Conservation (phyloP, 53 echinoderm and acorn worm genomes). For the Zoroaster sp. region DNA sequence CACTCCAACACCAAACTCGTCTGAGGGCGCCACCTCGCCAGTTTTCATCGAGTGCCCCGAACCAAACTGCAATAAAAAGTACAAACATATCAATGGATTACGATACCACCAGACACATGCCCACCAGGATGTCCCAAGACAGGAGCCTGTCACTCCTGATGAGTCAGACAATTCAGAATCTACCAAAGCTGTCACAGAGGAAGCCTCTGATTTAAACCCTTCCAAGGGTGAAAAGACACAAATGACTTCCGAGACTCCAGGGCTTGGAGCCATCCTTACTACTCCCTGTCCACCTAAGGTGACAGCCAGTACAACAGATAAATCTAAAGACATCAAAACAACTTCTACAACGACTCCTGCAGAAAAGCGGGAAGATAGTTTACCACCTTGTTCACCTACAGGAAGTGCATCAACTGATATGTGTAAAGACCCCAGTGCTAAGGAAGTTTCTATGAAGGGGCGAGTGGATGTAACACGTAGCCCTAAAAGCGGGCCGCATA, state of each 20-base stretch:
- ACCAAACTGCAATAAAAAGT: slow-evolving; percentile 98
- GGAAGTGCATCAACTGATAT: slow-evolving; percentile 34
- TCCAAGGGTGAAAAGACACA: slow-evolving; percentile 38
- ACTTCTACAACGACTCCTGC: neutral
- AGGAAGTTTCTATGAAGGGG: slow-evolving; percentile 11
- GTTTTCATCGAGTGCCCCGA: slow-evolving; percentile 94
- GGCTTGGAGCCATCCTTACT: neutral
- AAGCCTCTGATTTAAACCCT: neutral
- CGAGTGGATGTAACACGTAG: slow-evolving; percentile 21
- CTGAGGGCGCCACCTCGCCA: slow-evolving; percentile 58
- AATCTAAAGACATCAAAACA: slow-evolving; percentile 30
- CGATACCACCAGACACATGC: slow-evolving; percentile 95
- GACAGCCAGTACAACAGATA: slow-evolving; percentile 7
- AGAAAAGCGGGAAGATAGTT: slow-evolving; percentile 17
- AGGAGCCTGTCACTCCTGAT: slow-evolving; percentile 17
- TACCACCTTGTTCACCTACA: slow-evolving; percentile 28
- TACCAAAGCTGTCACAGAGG: slow-evolving; percentile 18
- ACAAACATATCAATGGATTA: slow-evolving; percentile 98
- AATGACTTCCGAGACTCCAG: slow-evolving; percentile 18
- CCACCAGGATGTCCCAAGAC: slow-evolving; percentile 62
- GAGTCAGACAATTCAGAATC: slow-evolving; percentile 54
- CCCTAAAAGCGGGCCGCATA: slow-evolving; percentile 46
- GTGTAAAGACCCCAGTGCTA: slow-evolving; percentile 33
- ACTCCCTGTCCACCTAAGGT: slow-evolving; percentile 20
- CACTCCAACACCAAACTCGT: slow-evolving; percentile 28